Conservation (phyloP, 2,888 invertebrate genomes). For the Trisateles emortualis region DNA sequence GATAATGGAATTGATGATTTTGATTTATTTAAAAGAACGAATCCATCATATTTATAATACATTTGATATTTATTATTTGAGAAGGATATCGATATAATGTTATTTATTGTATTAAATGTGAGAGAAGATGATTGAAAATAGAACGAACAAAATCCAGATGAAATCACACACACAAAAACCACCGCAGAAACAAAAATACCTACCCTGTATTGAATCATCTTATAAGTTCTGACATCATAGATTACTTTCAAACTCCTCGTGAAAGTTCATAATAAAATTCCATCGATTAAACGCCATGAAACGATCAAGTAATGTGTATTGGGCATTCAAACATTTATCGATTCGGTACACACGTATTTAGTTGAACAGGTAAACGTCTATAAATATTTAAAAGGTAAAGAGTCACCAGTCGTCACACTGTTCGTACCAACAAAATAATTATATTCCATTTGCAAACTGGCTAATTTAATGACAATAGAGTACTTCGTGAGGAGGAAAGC, state of each 20-base stretch:
- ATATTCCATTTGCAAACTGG: constrained; percentile 14
- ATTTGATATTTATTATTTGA: no score
- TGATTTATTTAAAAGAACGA: background rate
- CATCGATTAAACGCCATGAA: constrained; percentile 34
- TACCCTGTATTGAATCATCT: no score
- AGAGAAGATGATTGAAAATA: no score
- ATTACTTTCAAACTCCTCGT: constrained; percentile 22
- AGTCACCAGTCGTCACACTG: constrained; percentile 27
- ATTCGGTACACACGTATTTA: constrained; percentile 37
- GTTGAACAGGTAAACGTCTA: constrained; percentile 21
- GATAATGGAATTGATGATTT: background rate
- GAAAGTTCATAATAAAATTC: constrained; percentile 27
- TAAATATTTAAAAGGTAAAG: constrained; percentile 36
- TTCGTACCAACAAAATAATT: constrained; percentile 6
- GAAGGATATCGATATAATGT: no score
- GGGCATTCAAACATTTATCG: constrained; percentile 41
- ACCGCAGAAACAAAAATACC: no score
- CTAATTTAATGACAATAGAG: no score
- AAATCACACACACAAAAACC: no score
- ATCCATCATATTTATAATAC: no score
- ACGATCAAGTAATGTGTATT: constrained; percentile 27
- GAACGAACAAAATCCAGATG: no score
- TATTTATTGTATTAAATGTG: no score
- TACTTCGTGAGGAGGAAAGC: constrained; percentile 37
- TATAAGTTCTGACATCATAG: constrained; percentile 16